Base-by-base conservation (phyloP, 2,888 invertebrate species). In the Leucania comma region DNA sequence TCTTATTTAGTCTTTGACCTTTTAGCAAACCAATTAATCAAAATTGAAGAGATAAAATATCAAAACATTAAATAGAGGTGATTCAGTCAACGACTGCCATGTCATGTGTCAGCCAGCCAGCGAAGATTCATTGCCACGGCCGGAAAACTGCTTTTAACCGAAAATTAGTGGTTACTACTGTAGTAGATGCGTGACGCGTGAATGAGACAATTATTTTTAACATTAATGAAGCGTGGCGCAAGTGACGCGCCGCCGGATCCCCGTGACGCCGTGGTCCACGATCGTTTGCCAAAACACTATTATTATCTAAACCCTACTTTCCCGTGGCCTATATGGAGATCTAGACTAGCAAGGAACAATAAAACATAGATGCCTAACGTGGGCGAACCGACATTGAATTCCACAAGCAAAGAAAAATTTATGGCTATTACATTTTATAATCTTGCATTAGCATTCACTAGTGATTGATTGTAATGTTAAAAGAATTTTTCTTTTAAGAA, bases 171-270 rank as follows among this genome's bases (percentile, higher is more conserved):
- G 93, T 93, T 95, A 96, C 95, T 95, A 95, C 93, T 91, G 90
- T 94, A 95, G 94, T 94, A 91, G 88, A 89, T 89, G 75, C 86
- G 89, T 91, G 91, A 90, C 91, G 89, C 86, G 86, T 92, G 95
- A 95, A 95, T 95, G 95, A 93, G 94, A 94, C 92, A 94, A 94
- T 94, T 95, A 95, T 95, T 94, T 95, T 94, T 93, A 93, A 93
- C 88, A 90, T 90, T 91, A 92, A 93, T 90, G 91, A 91, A 88
- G 81, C 87, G 87, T 82, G 85, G 87, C 88, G 89, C 88, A 87
- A 88, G 89, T 87, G 82, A 77, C 78, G 80, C 72, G 71, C 71
- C 80, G 70, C 68, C 81, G 84, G 79, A 81, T 75, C 81, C 73
- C 75, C 74, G 72, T 87, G 86, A 83, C 86, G 86, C 85, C 79